Evolutionary conservation across 2,797 vertebrate genomes (phyloP), one percentile per base, ranked within the genome.

Genomic region (Pipistrellus nathusii): DNA sequence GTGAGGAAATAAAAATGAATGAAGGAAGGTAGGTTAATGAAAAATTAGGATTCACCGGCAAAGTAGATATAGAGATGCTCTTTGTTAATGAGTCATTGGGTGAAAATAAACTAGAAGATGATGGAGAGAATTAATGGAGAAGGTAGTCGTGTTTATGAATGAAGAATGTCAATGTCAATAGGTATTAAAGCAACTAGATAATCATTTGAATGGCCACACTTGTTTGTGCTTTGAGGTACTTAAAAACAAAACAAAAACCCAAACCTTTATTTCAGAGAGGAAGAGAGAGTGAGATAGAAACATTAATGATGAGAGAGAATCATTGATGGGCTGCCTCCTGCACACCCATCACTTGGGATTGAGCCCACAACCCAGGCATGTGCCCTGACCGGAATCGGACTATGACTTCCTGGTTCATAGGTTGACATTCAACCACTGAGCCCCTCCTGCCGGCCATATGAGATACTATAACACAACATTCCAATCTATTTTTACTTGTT

Each of bases 401-500:
- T 13, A 12, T 62, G 59, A 62, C 27, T 62, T 62, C 27, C 27
- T 30, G 27, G 27, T 62, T 30, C 27, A 30, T 30, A 30, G 12
- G 12, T 30, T 62, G 59, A 62, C 12, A 62, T 62, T 62, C 59
- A 62, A 30, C 59, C 25, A 30, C 5, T 62, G 59, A 62, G 5
- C 12, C 27, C 14, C 12, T 2, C 59, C 59, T 62, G 59, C 59
- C 4, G 5, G 59, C 5, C 5, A 6, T 62, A 6, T 14, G 8
- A 55, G 23, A 8, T 32, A 55, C 18, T 27, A 62, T n/a, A 32
- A 8, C 13, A 15, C 15, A 77, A 6, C 17, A 62, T 62, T 13
- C 25, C 23, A 76, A 7, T 41, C 8, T 66, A 10, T 75, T 59
- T 91, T 66, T 30, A 90, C 92, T 93, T 72, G 46, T 90, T 85